A percentile compares a stretch with the other conserved stretches of the same genome.
These are phyloP conservation scores for Oceanodroma tethys DNA, from an alignment of 2,113 vertebrate species.

Conservation along the genomic window DNA sequence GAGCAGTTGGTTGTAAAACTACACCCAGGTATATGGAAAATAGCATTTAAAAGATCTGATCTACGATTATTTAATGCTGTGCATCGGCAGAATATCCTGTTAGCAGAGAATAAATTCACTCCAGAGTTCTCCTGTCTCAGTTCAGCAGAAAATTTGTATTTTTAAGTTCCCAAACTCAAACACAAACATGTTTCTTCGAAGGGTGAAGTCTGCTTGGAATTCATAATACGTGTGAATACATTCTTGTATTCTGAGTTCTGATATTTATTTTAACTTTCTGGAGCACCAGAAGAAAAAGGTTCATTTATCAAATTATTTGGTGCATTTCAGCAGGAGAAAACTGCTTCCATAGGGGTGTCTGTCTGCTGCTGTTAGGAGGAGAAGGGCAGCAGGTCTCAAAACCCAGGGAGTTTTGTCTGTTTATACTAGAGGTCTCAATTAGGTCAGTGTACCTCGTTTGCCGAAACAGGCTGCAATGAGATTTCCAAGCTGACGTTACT, in stretches of 20 bases:
- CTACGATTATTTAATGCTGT: background rate
- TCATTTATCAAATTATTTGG: background rate
- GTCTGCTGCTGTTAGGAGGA: background rate
- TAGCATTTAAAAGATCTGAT: background rate
- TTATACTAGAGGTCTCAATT: background rate
- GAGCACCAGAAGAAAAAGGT: background rate
- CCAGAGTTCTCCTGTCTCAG: background rate
- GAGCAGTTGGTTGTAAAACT: background rate
- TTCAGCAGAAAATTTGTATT: background rate
- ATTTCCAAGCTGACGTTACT: background rate
- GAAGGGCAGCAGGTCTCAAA: constrained; percentile 2
- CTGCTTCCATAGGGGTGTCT: background rate
- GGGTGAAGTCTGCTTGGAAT: background rate
- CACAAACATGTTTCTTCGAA: background rate
- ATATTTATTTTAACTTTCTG: constrained; percentile 25
- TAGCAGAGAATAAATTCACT: background rate
- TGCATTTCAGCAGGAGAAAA: background rate
- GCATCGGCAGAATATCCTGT: background rate
- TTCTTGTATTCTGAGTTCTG: background rate
- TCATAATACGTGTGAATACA: background rate
- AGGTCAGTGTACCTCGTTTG: background rate
- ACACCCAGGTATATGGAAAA: background rate
- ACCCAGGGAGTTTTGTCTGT: background rate
- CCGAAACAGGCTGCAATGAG: background rate
- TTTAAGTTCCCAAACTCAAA: constrained; percentile 18